phyloP scores from a whole-genome alignment of 2,797 vertebrate genomes.

The Mareca strepera region DNA sequence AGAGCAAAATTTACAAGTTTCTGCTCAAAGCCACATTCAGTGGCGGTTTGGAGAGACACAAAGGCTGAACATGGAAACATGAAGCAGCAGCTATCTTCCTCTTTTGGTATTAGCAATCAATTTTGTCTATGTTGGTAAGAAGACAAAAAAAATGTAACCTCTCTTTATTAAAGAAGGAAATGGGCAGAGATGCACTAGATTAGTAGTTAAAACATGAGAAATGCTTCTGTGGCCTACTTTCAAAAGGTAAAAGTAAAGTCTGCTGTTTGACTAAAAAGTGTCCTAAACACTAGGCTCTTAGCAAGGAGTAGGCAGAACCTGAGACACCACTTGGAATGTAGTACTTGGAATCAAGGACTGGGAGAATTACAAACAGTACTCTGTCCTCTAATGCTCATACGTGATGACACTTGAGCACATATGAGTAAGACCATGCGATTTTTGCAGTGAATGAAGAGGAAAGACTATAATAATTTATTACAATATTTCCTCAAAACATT shows the following conservation, averaged over 20 bases:
- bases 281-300: not conserved
- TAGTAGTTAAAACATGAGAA: not conserved
- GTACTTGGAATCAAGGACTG: not conserved
- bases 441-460: not conserved
- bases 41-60: not conserved
- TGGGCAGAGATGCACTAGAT: too few relatives aligned
- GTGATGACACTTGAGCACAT: fast-evolving
- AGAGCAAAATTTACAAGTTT: not conserved
- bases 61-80: not conserved
- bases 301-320: not conserved
- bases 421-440: not conserved
- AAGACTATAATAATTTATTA: not conserved
- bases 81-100: not conserved
- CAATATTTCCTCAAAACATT: not conserved
- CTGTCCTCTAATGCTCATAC: not conserved
- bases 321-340: not conserved
- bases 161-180: fast-evolving
- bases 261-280: not conserved
- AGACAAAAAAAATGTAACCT: not conserved
- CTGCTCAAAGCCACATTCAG: not conserved
- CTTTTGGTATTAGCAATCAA: not conserved
- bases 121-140: not conserved
- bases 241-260: not conserved
- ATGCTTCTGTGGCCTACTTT: fast-evolving
- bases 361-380: not conserved